phyloP scores from a whole-genome alignment of 1,140 invertebrate species.

The Reticulitermes speratus region DNA sequence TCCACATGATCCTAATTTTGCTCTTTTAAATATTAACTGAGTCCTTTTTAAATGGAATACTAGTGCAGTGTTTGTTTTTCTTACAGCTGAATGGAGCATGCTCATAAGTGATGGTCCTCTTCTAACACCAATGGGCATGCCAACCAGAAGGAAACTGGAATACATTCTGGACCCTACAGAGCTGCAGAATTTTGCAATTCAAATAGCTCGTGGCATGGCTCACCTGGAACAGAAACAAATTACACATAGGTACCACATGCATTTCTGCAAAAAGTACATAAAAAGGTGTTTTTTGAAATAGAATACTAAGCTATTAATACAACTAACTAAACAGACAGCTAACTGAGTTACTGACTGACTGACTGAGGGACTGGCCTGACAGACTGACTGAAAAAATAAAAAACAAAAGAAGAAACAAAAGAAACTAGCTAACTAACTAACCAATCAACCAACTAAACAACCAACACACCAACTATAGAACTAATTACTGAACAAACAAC shows the following conservation, averaged over 20 bases:
- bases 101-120: not conserved
- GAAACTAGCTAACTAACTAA: too few species aligned
- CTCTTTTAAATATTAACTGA: too few species aligned
- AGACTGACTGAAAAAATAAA: too few species aligned
- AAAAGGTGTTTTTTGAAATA: too few species aligned
- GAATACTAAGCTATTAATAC: too few species aligned
- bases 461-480: too few species aligned
- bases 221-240: constrained; percentile 65
- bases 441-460: too few species aligned
- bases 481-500: too few species aligned
- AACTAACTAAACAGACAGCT: too few species aligned
- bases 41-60: not conserved
- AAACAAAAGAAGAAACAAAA: too few species aligned
- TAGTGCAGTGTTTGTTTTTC: not conserved
- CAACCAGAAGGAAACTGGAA: constrained; percentile 31
- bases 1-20: not conserved
- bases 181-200: constrained; percentile 64
- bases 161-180: constrained; percentile 56
- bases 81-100: constrained; percentile 24
- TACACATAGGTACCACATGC: constrained; percentile 56
- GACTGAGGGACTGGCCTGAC: too few species aligned
- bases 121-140: not conserved
- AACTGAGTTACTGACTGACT: too few species aligned
- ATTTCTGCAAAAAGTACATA: not conserved
- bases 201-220: constrained; percentile 70